Percentiles rank a stretch among this genome's conserved stretches.
Conservation (phyloP, 2,113 vertebrate genomes). For the Prolemur simus region DNA sequence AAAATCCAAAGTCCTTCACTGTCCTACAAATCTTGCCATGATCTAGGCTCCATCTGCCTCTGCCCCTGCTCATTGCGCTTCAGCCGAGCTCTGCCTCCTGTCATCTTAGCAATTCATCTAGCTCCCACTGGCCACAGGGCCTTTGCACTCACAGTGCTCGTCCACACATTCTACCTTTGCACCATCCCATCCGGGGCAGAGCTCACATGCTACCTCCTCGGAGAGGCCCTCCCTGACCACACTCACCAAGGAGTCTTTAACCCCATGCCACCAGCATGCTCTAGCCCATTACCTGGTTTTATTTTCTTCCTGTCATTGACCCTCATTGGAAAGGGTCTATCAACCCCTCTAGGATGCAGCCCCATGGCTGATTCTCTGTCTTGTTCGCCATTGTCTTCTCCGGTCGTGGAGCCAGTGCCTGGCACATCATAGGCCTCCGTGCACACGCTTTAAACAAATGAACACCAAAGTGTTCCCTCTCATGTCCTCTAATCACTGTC, state of each 20-base stretch:
- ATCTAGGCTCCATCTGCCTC: not conserved
- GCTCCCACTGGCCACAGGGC: not conserved
- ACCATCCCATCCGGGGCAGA: not conserved
- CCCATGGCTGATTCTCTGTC: not conserved
- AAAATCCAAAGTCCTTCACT: not conserved
- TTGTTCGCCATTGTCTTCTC: not conserved
- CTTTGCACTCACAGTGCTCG: not conserved
- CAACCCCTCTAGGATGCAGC: not conserved
- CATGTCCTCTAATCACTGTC: not conserved
- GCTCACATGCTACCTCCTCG: not conserved
- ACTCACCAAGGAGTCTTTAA: not conserved
- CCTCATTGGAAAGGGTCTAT: not conserved
- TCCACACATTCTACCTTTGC: no score
- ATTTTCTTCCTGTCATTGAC: not conserved
- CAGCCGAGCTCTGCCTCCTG: not conserved
- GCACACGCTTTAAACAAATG: not conserved
- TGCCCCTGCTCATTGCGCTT: no score
- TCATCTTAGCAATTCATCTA: fast-evolving
- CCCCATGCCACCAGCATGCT: no score
- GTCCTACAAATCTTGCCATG: not conserved
- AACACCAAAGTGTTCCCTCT: not conserved
- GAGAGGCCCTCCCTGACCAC: not conserved
- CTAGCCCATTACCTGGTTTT: not conserved
- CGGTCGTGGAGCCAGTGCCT: not conserved
- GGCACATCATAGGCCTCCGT: no score